A percentile compares a stretch with the other conserved stretches of the same genome.
Evolutionary conservation across 2,797 vertebrate species (phyloP).

Genomic region (Triplophysa yarkandensis): DNA sequence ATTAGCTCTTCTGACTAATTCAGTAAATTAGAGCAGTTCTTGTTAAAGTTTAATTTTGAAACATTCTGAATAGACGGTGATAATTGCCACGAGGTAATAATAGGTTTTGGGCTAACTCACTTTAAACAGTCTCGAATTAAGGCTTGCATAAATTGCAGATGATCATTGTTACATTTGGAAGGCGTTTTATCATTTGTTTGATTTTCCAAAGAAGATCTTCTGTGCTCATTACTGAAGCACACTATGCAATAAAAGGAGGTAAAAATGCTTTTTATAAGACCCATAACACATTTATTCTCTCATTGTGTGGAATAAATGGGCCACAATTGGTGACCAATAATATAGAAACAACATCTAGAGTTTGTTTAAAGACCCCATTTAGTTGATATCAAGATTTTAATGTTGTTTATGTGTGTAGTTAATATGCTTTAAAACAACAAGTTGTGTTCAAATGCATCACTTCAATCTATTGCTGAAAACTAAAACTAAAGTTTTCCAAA

Average conservation of each 20-base stretch:
- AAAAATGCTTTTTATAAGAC: conserved; percentile 9
- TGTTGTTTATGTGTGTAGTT: too few species aligned
- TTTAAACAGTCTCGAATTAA: conserved; percentile 32
- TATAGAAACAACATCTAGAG: not conserved
- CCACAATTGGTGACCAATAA: not conserved
- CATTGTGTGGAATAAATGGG: not conserved
- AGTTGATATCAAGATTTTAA: too few species aligned
- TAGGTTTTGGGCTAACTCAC: conserved; percentile 32
- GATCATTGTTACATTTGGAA: conserved; percentile 17
- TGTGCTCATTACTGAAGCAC: conserved; percentile 16
- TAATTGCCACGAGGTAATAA: conserved; percentile 30
- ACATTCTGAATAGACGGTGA: conserved; percentile 42
- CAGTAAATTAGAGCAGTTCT: conserved; percentile 41
- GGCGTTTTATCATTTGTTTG: conserved; percentile 27
- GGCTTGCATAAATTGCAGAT: conserved; percentile 30
- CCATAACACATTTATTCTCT: not conserved
- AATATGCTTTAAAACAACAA: too few species aligned
- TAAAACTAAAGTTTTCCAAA: too few species aligned
- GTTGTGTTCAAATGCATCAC: too few species aligned
- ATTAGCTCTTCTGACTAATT: conserved; percentile 53
- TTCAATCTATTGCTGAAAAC: too few species aligned
- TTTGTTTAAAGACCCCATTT: too few species aligned
- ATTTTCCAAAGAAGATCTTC: conserved; percentile 11
- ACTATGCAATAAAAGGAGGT: conserved; percentile 6
- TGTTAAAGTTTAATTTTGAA: conserved; percentile 52